phyloP scores from a whole-genome alignment of 2,888 invertebrate species.

The Athrips mouffetella region DNA sequence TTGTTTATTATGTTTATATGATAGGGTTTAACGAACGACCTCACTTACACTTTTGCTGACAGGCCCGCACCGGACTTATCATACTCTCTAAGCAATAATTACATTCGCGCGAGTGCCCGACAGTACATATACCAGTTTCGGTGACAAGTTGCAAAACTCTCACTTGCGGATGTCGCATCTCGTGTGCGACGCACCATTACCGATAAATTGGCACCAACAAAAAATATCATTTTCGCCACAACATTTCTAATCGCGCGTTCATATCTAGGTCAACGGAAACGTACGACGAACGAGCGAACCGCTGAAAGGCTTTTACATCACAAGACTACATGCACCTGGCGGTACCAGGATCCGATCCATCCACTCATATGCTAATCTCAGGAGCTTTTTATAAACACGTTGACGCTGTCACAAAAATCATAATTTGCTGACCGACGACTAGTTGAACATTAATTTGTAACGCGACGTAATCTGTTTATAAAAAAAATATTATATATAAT shows the following conservation, averaged over 20 bases:
- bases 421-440: conserved; percentile 39
- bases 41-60: conserved; percentile 61
- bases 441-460: conserved; percentile 51
- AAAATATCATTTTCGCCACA: conserved; percentile 69
- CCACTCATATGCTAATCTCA: conserved; percentile 50
- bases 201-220: conserved; percentile 68
- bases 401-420: conserved; percentile 43
- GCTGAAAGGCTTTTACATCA: conserved; percentile 76
- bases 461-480: conserved; percentile 54
- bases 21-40: conserved; percentile 56
- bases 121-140: conserved; percentile 70
- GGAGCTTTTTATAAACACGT: conserved; percentile 44
- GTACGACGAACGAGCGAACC: conserved; percentile 58
- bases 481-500: conserved; percentile 61
- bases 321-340: conserved; percentile 58
- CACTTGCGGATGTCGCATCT: conserved; percentile 71
- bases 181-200: conserved; percentile 60
- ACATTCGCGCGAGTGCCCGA: conserved; percentile 50
- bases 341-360: conserved; percentile 70
- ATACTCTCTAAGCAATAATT: conserved; percentile 61
- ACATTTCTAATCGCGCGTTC: conserved; percentile 70
- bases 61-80: conserved; percentile 59
- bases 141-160: conserved; percentile 73
- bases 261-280: conserved; percentile 75
- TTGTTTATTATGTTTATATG: conserved; percentile 31